Base-by-base conservation (phyloP, 2,113 vertebrate genomes). In the Calyptomena viridis region DNA sequence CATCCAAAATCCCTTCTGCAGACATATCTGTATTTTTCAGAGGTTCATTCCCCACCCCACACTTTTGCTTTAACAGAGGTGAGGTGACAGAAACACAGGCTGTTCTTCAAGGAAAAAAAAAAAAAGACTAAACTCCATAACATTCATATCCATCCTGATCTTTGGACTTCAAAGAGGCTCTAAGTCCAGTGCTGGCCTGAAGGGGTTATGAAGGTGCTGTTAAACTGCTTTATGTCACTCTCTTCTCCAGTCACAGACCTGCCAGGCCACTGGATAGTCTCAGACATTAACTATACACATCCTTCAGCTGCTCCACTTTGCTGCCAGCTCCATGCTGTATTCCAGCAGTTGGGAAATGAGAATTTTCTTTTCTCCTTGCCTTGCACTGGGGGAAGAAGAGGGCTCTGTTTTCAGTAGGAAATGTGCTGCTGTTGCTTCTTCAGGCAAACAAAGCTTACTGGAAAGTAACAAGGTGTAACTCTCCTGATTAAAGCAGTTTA, bases 51-150 rank as follows among this genome's bases (percentile, higher is more conserved):
- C 46, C 15, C 12, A 21, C 6, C 37, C 56, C 56, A 44, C 1
- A 1, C 28, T 69, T 68, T 47, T 33, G 19, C 3, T 58, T 46
- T 49, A 40, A 12, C 11, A 55, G 35, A 31, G 31, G 22, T 52
- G 72, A 87, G 33, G 44, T 33, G 69, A 68, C 4, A 14, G 16
- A 82, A 81, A 27, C 17, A 58, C 23, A 47, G 86, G 40, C 12
- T 76, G 85, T 78, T 58, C 52, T 63, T 10, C 19, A 66, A 60
- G 49, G 6, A 25, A 20, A 27, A 55, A 39, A 27, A 15, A 55
- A 39, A 24, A 13, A 10, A 49, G 3, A 53, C 46, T 72, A 55
- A 83, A 73, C 1, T 1, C 1, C n/a, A 2, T 3, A 6, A 9
- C 22, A n/a, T 37, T 37, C 21, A n/a, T 53, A 53, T n/a, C 42